Evolutionary conservation across 92 coral and sea anemone genomes (phyloP).

Genomic region (Porites lobata): DNA sequence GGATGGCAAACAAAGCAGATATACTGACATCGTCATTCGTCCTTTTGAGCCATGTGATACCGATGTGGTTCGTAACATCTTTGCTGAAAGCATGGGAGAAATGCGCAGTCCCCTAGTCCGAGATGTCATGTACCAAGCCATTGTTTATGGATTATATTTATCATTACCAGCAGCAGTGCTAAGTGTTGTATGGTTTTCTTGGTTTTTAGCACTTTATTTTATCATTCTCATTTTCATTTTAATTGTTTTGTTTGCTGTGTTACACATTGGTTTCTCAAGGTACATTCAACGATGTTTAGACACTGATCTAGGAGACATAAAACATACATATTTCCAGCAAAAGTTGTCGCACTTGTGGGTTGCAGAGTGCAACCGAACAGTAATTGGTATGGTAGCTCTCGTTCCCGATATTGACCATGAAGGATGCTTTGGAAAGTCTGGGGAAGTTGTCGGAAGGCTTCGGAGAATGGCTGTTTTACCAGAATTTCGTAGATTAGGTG

Average conservation of each 20-base stretch:
- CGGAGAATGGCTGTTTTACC: too few species aligned
- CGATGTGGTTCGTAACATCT: constrained; percentile 35
- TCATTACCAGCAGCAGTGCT: constrained; percentile 5
- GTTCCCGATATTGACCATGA: too few species aligned
- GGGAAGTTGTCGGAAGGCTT: too few species aligned
- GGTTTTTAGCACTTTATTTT: constrained; percentile 12
- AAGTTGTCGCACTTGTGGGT: constrained; percentile 46
- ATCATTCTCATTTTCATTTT: background rate
- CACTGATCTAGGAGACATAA: constrained; percentile 9
- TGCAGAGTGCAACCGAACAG: constrained; percentile 10
- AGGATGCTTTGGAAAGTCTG: too few species aligned
- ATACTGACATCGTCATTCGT: constrained; percentile 20
- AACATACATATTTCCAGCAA: constrained; percentile 8
- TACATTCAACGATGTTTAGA: constrained; percentile 36
- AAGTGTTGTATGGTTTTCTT: background rate
- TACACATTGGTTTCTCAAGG: constrained; percentile 42
- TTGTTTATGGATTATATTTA: constrained; percentile 4
- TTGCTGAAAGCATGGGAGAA: constrained; percentile 50
- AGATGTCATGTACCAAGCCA: constrained; percentile 38
- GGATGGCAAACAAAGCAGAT: background rate
- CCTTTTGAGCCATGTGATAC: constrained; percentile 36
- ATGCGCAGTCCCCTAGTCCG: constrained; percentile 49
- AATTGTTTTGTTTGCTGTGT: constrained; percentile 4
- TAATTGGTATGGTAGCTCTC: constrained; percentile 54
- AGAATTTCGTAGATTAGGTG: too few species aligned